These are phyloP conservation scores for Sceloporus tristichus DNA, from an alignment of 2,113 vertebrate genomes.

Conservation along the genomic window DNA sequence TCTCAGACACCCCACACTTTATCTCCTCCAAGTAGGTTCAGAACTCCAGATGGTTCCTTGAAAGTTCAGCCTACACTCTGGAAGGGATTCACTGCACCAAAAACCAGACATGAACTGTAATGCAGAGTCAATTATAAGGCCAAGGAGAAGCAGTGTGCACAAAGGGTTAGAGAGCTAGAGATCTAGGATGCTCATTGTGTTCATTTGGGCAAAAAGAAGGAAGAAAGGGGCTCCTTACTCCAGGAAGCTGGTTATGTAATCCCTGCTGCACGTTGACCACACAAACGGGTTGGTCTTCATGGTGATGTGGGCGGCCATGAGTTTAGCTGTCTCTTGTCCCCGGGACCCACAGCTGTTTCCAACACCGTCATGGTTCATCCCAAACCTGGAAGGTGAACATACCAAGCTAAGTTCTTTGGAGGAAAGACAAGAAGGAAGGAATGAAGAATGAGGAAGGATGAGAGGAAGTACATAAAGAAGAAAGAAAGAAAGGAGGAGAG, in stretches of 20 bases:
- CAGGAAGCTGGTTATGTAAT: conserved; percentile 98
- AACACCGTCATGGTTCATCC: conserved; percentile 98
- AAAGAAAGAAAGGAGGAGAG: too few relatives aligned
- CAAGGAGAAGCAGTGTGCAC: too few relatives aligned
- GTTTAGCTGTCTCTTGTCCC: conserved; percentile 95
- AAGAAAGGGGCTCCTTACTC: conserved; percentile 85
- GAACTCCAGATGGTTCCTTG: too few relatives aligned
- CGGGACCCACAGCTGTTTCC: conserved; percentile 94
- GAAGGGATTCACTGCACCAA: neutral
- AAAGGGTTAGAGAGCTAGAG: too few relatives aligned
- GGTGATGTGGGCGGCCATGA: conserved; percentile 99
- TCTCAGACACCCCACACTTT: too few relatives aligned
- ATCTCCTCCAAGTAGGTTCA: too few relatives aligned
- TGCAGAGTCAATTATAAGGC: neutral
- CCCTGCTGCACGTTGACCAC: conserved; percentile 96
- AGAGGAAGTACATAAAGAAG: too few relatives aligned
- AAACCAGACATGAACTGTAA: neutral
- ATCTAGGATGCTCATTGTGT: too few relatives aligned
- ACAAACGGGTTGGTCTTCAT: conserved; percentile 99
- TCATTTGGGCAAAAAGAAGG: neutral
- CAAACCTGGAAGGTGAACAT: conserved; percentile 82
- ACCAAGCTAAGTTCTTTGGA: too few relatives aligned
- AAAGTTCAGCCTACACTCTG: too few relatives aligned
- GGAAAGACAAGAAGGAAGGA: neutral
- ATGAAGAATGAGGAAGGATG: too few relatives aligned